These are phyloP conservation scores for Anguilla marmorata DNA, from an alignment of 2,797 vertebrate genomes.

Conservation along the genomic window DNA sequence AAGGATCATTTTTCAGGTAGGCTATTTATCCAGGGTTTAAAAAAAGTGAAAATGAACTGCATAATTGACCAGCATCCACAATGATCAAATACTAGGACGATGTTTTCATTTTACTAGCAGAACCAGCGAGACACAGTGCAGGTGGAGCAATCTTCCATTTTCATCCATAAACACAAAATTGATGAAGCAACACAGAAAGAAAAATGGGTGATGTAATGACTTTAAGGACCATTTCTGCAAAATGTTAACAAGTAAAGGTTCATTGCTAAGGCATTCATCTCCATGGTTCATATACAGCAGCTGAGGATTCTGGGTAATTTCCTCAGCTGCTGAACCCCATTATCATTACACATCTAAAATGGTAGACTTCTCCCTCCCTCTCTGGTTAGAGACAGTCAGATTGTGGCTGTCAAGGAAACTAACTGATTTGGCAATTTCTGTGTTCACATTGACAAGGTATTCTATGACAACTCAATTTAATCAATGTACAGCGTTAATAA, in stretches of 20 bases:
- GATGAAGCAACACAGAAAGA: not conserved
- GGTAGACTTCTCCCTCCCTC: too few relatives aligned
- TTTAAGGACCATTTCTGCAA: not conserved
- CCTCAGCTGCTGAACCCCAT: not conserved
- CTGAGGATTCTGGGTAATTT: not conserved
- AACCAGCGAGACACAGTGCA: not conserved
- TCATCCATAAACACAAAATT: not conserved
- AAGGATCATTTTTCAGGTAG: not conserved
- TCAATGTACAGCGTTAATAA: not conserved
- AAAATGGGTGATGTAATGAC: not conserved
- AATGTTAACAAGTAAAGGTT: not conserved
- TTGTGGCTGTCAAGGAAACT: not conserved
- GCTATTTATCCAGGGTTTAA: not conserved
- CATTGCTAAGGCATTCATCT: not conserved
- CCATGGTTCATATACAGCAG: not conserved
- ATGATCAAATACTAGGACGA: not conserved
- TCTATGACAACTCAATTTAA: not conserved
- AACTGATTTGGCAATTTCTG: not conserved
- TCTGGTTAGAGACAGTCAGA: not conserved
- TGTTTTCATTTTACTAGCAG: not conserved
- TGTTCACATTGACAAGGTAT: not conserved
- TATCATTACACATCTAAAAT: too few relatives aligned
- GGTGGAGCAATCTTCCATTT: not conserved
- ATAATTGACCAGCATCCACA: not conserved
- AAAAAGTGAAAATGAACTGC: not conserved